These are phyloP conservation scores for Phengaris alcon DNA, from an alignment of 2,888 invertebrate species.

Conservation along the genomic window DNA sequence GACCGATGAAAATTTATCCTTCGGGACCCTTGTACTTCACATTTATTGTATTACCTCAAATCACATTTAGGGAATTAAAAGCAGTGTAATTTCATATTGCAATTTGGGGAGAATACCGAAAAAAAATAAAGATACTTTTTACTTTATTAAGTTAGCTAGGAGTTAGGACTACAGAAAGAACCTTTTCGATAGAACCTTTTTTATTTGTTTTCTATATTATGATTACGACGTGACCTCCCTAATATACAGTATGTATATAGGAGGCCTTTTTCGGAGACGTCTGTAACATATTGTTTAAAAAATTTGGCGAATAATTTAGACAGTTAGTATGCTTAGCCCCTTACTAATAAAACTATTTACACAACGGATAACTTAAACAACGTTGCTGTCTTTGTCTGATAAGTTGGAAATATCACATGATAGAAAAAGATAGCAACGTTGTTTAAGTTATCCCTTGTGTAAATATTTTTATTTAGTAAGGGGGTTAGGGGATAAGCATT, in stretches of 20 bases:
- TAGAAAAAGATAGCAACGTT: no score
- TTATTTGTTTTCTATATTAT: not conserved
- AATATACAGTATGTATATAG: not conserved
- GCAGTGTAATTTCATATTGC: not conserved
- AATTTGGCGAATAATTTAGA: not conserved
- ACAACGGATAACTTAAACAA: no score
- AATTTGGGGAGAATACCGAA: not conserved
- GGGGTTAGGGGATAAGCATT: no score
- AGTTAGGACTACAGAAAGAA: not conserved
- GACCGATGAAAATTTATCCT: constrained; percentile 24
- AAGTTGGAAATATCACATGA: no score
- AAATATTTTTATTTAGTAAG: no score
- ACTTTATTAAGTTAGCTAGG: not conserved
- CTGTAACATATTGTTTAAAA: no score
- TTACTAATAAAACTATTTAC: no score
- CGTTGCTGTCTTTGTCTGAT: no score
- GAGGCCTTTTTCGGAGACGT: no score
- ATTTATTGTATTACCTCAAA: constrained; percentile 15
- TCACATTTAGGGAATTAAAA: not conserved
- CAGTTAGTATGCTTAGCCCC: not conserved
- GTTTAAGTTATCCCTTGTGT: no score
- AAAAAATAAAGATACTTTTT: not conserved
- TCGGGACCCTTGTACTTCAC: not conserved
- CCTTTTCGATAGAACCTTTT: not conserved
- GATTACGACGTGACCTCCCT: no score